phyloP scores from a whole-genome alignment of 2,113 vertebrate genomes.

The Morone chrysops region DNA sequence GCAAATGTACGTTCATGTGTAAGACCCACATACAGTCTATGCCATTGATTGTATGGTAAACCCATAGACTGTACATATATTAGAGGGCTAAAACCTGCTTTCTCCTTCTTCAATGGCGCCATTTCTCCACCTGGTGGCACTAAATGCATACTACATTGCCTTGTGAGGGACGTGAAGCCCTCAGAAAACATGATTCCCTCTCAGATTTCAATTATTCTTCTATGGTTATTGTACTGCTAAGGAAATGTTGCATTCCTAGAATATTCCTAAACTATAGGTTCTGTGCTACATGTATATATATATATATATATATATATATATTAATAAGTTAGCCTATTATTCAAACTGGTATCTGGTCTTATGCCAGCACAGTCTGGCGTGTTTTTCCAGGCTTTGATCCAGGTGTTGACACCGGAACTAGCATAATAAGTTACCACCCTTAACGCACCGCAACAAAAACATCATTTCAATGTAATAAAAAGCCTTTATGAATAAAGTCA shows the following conservation, averaged over 20 bases:
- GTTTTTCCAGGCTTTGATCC: constrained; percentile 10
- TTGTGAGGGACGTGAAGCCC: neutral
- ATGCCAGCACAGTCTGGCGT: neutral
- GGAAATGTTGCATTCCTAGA: too few relatives aligned
- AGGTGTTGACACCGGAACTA: neutral
- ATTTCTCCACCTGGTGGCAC: constrained; percentile 63
- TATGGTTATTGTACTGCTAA: neutral
- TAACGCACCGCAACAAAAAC: neutral
- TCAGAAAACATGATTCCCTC: neutral
- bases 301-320: too few relatives aligned
- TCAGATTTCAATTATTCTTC: neutral
- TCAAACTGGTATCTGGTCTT: too few relatives aligned
- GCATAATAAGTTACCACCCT: too few relatives aligned
- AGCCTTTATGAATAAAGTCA: neutral
- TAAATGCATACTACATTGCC: neutral
- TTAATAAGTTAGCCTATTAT: too few relatives aligned
- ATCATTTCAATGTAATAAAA: neutral
- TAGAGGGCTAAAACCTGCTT: neutral
- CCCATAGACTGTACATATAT: too few relatives aligned
- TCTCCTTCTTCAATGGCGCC: constrained; percentile 7
- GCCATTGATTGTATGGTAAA: too few relatives aligned
- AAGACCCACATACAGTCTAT: too few relatives aligned
- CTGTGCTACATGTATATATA: neutral
- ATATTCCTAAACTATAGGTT: neutral
- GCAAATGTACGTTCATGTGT: neutral